Percentiles rank a stretch among this genome's conserved stretches.
Evolutionary conservation across 2,797 vertebrate genomes (phyloP).

Genomic region (Setipinna tenuifilis): DNA sequence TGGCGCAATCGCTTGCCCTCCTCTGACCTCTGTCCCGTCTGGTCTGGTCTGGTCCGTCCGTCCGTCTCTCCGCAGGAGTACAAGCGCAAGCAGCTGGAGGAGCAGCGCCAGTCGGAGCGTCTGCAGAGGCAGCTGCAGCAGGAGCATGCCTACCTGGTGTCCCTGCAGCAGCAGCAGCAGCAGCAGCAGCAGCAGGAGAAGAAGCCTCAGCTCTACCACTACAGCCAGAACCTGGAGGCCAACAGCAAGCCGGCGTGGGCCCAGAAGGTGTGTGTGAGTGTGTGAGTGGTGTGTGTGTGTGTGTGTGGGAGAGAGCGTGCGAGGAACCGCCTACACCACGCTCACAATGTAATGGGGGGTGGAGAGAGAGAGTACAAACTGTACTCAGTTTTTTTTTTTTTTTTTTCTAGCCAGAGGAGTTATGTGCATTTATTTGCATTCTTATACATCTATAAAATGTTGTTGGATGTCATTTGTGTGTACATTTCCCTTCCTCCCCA

Average conservation of each 20-base stretch:
- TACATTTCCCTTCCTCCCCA: not conserved
- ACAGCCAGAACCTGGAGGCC: constrained; percentile 84
- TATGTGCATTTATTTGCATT: constrained; percentile 1
- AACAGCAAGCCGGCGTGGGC: constrained; percentile 92
- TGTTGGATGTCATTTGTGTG: not conserved
- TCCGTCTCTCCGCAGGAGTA: constrained; percentile 79
- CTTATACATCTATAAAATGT: not conserved
- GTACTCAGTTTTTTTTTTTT: not conserved
- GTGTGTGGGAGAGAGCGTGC: too few species aligned
- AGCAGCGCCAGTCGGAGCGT: constrained; percentile 91
- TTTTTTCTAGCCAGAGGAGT: not conserved
- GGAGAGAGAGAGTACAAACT: not conserved
- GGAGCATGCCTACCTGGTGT: constrained; percentile 92
- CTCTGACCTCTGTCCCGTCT: not conserved
- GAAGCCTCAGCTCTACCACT: constrained; percentile 89
- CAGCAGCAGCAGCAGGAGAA: constrained; percentile 78
- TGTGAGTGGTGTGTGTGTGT: constrained; percentile 56
- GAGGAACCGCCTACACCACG: constrained; percentile 26
- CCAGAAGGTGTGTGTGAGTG: constrained; percentile 71
- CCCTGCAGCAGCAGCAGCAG: constrained; percentile 77
- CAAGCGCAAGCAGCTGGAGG: constrained; percentile 93
- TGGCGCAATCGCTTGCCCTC: too few species aligned
- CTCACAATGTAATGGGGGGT: not conserved
- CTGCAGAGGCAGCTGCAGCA: constrained; percentile 93
- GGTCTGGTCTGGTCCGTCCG: not conserved